Evolutionary conservation across 2,113 vertebrate species (phyloP), one percentile per base, ranked within the genome.

Genomic region (Colaptes auratus): DNA sequence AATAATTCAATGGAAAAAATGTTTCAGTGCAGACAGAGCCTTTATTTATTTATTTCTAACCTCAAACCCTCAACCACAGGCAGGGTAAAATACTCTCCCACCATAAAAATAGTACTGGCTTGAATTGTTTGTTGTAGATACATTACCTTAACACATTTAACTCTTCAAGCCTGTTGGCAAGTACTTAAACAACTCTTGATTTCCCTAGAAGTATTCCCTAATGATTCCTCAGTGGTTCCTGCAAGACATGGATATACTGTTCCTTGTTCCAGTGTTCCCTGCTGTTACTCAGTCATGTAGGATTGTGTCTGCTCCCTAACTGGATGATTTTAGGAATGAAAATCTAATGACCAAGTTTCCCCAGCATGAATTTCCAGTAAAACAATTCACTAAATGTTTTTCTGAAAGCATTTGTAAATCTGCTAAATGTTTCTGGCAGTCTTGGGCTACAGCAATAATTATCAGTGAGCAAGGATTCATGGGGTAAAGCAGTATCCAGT

Each of bases 1-100:
- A 96, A 94, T 95, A 96, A 94, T 91, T 94, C 85, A 95, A 50
- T 88, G 94, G 95, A 95, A 96, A 96, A 96, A 96, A 95, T 91
- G 89, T 80, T 83, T 73, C 42, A 59, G 90, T 79, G 74, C 50
- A 95, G 91, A 89, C 56, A 82, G 90, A 72, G 70, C 58, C 83
- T 83, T 95, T 93, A 80, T 94, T 95, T 95, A 88, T 93, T 96
- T 93, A 74, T 90, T 94, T 96, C 48, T 93, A 95, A 93, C 96
- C 94, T 96, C 96, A 88, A 95, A 42, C 72, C 80, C 53, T 88
- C 94, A 85, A 82, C 92, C 95, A 91, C 95, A 74, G 25, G 61
- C 89, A 91, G 93, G 56, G 70, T 64, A 75, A 93, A 95, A 92
- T 33, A 61, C 24, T 88, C 95, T 93, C 82, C 35, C 70, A 82